phyloP scores from a whole-genome alignment of 2,888 invertebrate species.

The Branchipolynoe longqiensis region DNA sequence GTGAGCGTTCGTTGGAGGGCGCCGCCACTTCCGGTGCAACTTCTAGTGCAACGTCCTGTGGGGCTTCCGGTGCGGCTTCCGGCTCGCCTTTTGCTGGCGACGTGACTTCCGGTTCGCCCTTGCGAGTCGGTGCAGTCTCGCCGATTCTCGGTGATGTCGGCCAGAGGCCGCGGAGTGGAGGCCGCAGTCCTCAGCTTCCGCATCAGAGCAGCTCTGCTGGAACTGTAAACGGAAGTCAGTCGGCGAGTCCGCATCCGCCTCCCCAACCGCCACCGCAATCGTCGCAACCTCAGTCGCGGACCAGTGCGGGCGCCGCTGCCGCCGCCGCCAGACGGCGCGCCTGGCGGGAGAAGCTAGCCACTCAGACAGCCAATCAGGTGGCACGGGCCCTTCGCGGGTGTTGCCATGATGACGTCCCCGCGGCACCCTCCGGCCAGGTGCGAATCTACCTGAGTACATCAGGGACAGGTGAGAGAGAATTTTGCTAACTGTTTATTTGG shows the following conservation, averaged over 20 bases:
- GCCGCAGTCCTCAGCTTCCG: neutral
- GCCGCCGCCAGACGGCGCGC: neutral
- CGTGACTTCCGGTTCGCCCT: neutral
- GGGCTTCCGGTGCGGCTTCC: neutral
- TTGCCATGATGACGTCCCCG: neutral
- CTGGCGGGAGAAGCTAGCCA: constrained; percentile 4
- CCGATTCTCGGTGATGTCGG: neutral
- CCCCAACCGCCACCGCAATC: neutral
- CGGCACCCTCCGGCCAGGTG: neutral
- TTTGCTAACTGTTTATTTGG: too few species aligned
- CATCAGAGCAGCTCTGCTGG: neutral
- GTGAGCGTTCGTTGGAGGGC: neutral
- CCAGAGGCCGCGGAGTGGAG: too few species aligned
- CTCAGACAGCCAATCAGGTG: neutral
- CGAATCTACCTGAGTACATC: constrained; percentile 20
- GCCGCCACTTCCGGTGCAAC: too few species aligned
- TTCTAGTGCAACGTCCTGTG: too few species aligned
- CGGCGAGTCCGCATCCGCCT: neutral
- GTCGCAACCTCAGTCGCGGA: neutral
- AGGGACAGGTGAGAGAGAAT: neutral
- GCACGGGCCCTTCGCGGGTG: neutral
- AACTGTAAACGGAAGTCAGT: neutral
- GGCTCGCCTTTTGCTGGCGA: neutral
- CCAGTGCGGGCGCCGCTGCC: neutral
- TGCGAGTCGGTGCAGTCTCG: neutral